These are phyloP conservation scores for Sorex maritimensis DNA, from an alignment of 2,797 vertebrate species.

Conservation along the genomic window DNA sequence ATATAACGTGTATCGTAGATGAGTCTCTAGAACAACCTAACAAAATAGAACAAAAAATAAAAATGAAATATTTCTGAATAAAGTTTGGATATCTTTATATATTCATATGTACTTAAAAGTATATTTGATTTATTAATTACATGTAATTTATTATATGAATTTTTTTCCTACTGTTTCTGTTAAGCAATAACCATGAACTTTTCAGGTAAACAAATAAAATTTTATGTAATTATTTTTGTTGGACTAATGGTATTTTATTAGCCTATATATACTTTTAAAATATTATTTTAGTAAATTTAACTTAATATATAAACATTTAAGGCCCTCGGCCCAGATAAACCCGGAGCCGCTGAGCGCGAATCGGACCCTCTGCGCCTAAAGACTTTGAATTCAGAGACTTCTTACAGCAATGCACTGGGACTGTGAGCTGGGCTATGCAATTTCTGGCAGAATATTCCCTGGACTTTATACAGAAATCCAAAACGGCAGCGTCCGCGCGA, in stretches of 20 bases:
- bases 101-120: neutral
- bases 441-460: too few species aligned
- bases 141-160: neutral
- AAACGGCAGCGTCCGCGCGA: too few species aligned
- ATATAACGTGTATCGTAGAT: neutral
- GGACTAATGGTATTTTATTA: neutral
- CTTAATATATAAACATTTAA: too few species aligned
- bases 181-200: neutral
- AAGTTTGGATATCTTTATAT: neutral
- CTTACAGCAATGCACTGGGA: too few species aligned
- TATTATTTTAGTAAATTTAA: neutral
- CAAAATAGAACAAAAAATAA: neutral
- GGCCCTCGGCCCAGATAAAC: too few species aligned
- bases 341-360: too few species aligned
- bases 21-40: neutral
- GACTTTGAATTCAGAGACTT: too few species aligned
- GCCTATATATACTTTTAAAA: constrained; percentile 15
- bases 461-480: too few species aligned
- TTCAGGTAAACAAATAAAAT: constrained; percentile 20
- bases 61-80: neutral
- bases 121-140: neutral
- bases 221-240: constrained; percentile 7
- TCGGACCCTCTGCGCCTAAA: too few species aligned
- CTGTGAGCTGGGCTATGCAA: too few species aligned
- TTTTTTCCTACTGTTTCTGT: neutral